These are phyloP conservation scores for Diachasmimorpha longicaudata DNA, from an alignment of 1,140 invertebrate species.

Conservation along the genomic window DNA sequence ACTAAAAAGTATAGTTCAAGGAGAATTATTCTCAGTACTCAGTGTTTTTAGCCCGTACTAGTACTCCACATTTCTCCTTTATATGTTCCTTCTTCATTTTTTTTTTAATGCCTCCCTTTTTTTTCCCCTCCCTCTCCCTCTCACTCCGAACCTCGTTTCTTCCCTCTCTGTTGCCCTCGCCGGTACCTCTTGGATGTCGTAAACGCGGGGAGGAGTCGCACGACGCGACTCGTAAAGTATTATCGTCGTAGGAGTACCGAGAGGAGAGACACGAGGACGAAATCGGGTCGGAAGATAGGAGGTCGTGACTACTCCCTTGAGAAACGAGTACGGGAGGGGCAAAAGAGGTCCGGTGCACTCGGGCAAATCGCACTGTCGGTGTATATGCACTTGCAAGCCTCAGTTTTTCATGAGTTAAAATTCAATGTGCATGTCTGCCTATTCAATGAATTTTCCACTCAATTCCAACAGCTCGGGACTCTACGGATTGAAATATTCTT, in stretches of 20 bases:
- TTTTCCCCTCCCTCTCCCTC: too few species aligned
- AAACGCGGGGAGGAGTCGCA: slow-evolving; percentile 28
- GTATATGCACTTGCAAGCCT: slow-evolving; percentile 1
- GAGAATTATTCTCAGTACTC: neutral
- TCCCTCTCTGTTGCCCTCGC: neutral
- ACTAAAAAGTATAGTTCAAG: neutral
- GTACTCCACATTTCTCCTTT: slow-evolving; percentile 12
- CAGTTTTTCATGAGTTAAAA: slow-evolving; percentile 17
- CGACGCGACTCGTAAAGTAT: slow-evolving; percentile 33
- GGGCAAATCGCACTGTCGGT: slow-evolving; percentile 19
- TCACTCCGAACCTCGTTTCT: neutral
- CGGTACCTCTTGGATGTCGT: slow-evolving; percentile 17
- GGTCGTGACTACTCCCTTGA: slow-evolving; percentile 31
- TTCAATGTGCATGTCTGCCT: slow-evolving; percentile 20
- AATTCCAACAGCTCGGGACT: neutral
- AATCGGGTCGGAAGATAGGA: slow-evolving; percentile 27
- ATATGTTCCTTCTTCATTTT: slow-evolving; percentile 8
- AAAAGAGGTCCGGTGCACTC: slow-evolving; percentile 20
- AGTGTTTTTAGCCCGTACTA: neutral
- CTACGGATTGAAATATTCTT: too few species aligned
- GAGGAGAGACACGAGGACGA: slow-evolving; percentile 17
- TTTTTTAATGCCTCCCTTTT: neutral
- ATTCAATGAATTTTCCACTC: slow-evolving; percentile 10
- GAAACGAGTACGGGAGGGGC: neutral
- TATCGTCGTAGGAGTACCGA: slow-evolving; percentile 28